These are phyloP conservation scores for Baryphthengus martii DNA, from an alignment of 2,113 vertebrate genomes.

Conservation along the genomic window DNA sequence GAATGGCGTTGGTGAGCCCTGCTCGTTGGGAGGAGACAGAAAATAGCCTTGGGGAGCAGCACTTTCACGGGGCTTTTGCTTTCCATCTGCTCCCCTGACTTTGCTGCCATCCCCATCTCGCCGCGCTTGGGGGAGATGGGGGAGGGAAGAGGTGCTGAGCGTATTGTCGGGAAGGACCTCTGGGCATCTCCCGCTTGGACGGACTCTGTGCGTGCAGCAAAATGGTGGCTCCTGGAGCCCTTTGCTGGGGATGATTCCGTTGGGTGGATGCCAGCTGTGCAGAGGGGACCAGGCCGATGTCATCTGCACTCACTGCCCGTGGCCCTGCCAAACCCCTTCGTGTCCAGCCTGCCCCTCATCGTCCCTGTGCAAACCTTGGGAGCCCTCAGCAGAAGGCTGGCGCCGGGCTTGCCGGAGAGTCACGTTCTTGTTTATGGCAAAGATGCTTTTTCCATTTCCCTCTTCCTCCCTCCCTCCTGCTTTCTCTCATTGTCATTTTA, in stretches of 20 bases:
- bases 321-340: accelerated
- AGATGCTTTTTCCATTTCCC: not conserved
- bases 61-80: not conserved
- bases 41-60: not conserved
- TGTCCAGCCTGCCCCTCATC: not conserved
- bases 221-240: conserved; percentile 32
- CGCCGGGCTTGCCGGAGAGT: not conserved
- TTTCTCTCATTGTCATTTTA: conserved; percentile 51
- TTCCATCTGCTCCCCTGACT: not conserved
- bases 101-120: not conserved
- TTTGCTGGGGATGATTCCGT: not conserved
- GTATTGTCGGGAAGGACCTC: not conserved
- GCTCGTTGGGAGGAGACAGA: not conserved
- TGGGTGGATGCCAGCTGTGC: conserved; percentile 3
- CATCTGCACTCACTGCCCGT: accelerated
- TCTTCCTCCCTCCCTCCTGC: not conserved
- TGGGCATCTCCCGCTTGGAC: not conserved
- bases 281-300: not conserved
- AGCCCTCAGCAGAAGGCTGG: not conserved
- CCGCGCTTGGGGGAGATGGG: accelerated
- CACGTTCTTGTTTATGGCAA: not conserved
- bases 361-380: not conserved
- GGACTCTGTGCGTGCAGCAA: not conserved
- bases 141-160: not conserved
- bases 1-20: not conserved